phyloP scores from a whole-genome alignment of 30 jellyfish, hydroid and myxozoan genomes.

The Mastigias papua region DNA sequence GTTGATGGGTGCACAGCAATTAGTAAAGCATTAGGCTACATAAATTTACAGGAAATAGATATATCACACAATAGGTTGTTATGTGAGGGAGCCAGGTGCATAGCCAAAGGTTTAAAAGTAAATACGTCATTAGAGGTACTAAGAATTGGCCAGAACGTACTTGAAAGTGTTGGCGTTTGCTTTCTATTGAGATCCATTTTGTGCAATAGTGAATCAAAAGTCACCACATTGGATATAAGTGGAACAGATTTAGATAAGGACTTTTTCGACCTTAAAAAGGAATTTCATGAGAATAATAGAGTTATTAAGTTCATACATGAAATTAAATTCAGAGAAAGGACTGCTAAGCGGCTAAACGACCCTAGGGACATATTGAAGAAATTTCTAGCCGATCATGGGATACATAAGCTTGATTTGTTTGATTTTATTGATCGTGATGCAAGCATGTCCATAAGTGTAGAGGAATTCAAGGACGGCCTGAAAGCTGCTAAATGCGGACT shows the following conservation, averaged over 20 bases:
- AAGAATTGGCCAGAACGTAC: conserved; percentile 38
- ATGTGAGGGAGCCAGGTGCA: conserved; percentile 44
- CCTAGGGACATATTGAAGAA: conserved; percentile 65
- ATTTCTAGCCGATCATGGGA: conserved; percentile 51
- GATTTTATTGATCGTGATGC: conserved; percentile 69
- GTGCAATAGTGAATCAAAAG: conserved; percentile 26
- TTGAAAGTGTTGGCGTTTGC: conserved; percentile 52
- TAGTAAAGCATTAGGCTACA: conserved; percentile 44
- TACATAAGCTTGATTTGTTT: conserved; percentile 69
- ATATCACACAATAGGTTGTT: conserved; percentile 51
- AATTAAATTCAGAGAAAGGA: conserved; percentile 30
- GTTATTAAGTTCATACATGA: conserved; percentile 54
- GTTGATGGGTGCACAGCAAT: conserved; percentile 34
- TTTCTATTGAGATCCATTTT: conserved; percentile 44
- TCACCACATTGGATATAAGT: conserved; percentile 46
- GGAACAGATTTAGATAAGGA: conserved; percentile 57
- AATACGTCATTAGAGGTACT: conserved; percentile 28
- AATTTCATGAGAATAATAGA: conserved; percentile 2
- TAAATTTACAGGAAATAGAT: conserved; percentile 19
- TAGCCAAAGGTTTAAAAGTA: conserved; percentile 38
- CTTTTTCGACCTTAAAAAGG: conserved; percentile 30
- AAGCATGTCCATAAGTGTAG: conserved; percentile 72
- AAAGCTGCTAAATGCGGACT: conserved; percentile 74
- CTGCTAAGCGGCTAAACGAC: conserved; percentile 34
- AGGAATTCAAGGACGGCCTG: conserved; percentile 61